phyloP scores from a whole-genome alignment of 2,113 vertebrate species.

The Silurus glanis region DNA sequence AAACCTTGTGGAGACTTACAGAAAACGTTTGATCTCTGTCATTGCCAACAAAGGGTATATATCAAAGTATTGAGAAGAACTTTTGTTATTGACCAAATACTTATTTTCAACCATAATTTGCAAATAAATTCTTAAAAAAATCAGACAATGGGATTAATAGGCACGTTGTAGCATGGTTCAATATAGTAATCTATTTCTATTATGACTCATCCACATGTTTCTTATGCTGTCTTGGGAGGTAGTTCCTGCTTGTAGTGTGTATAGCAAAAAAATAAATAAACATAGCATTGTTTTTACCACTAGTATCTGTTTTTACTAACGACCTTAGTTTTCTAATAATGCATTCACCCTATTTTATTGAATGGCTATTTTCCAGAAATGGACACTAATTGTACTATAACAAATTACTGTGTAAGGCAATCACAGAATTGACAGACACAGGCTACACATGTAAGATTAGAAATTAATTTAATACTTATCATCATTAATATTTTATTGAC shows the following conservation, averaged over 20 bases:
- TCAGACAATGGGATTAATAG: neutral
- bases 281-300: neutral
- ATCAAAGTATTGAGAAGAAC: no score
- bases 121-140: no score
- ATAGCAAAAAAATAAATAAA: neutral
- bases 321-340: neutral
- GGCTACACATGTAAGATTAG: neutral
- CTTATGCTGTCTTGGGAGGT: neutral
- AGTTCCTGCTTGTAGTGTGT: neutral
- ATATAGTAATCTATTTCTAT: constrained; percentile 10
- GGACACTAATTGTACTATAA: neutral
- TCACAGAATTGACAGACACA: neutral
- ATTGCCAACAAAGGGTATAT: no score
- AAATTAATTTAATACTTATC: neutral
- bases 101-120: no score
- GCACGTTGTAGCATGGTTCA: neutral
- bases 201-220: neutral
- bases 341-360: neutral
- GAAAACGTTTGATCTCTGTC: no score
- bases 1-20: no score
- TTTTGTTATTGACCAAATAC: no score
- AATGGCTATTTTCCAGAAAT: neutral
- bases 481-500: neutral
- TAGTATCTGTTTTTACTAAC: neutral
- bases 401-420: neutral